Evolutionary conservation across 2,888 invertebrate genomes (phyloP).

Genomic region (Pycnomerus fuliginosus): DNA sequence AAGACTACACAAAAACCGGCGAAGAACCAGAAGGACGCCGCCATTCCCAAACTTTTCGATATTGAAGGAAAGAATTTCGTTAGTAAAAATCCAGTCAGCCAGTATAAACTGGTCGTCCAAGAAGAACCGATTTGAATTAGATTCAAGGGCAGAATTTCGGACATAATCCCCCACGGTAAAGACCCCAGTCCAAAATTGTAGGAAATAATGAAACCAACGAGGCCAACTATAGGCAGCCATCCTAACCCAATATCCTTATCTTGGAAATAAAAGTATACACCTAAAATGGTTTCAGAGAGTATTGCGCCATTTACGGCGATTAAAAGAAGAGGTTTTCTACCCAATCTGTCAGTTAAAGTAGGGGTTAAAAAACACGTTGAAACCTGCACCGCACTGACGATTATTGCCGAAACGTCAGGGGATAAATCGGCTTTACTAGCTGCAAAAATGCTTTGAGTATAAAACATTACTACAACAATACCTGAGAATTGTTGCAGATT

Average conservation of each 20-base stretch:
- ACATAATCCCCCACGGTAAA: slow-evolving; percentile 61
- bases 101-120: slow-evolving; percentile 74
- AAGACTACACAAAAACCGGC: slow-evolving; percentile 45
- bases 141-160: slow-evolving; percentile 77
- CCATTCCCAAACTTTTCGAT: slow-evolving; percentile 59
- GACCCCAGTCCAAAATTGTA: slow-evolving; percentile 73
- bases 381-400: slow-evolving; percentile 75
- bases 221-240: slow-evolving; percentile 37
- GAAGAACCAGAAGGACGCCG: slow-evolving; percentile 72
- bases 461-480: slow-evolving; percentile 28
- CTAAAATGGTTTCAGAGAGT: slow-evolving; percentile 60
- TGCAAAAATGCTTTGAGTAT: slow-evolving; percentile 58
- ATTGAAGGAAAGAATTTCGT: slow-evolving; percentile 70
- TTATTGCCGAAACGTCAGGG: slow-evolving; percentile 67
- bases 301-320: slow-evolving; percentile 67
- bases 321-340: slow-evolving; percentile 68
- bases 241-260: slow-evolving; percentile 35
- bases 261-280: slow-evolving; percentile 65
- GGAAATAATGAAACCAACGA: slow-evolving; percentile 69
- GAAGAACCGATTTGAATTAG: slow-evolving; percentile 56
- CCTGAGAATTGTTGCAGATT: slow-evolving; percentile 34
- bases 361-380: slow-evolving; percentile 70
- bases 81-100: slow-evolving; percentile 72
- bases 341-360: slow-evolving; percentile 72
- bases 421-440: slow-evolving; percentile 63